Base-by-base conservation (phyloP, 2,888 invertebrate species). In the Rhagophthalmus giganteus region DNA sequence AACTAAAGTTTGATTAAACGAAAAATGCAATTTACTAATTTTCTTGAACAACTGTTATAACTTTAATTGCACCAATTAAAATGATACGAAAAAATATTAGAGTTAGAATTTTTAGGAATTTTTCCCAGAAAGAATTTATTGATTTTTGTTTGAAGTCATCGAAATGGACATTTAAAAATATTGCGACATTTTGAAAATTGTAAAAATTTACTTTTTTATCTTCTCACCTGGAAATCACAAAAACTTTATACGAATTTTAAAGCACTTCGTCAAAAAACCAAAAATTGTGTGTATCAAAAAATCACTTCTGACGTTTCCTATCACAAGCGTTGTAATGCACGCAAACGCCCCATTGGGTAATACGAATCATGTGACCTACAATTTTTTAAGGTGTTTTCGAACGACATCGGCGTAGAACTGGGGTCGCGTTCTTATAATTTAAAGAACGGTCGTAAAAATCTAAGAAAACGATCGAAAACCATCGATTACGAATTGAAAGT, bases 301-400 rank as follows among this genome's bases (percentile, higher is more conserved):
- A 42, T 50, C 42, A 44, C 50, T 50, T 41, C 50, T 44, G 44
- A 37, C 50, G 30, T 42, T 44, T 37, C 37, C 44, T 50, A 44
- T 42, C 50, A 55, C 61, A 49, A 61, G 53, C 65, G 65, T 67
- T 64, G 64, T 68, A 69, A 69, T 64, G 61, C 61, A 62, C 62
- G 60, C 61, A 44, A 53, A 44, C 33, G 40, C 47, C 53, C 52
- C 49, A 69, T 70, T 68, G 69, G 69, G 64, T 61, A 58, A 58
- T 55, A 28, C 59, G 13, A 30, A 53, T 59, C 69, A 68, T 66
- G 67, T 68, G 68, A 65, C 55, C 39, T 8, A 45, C 46, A 27
- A 38, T 35, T 25, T 37, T 54, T 34, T 7, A 6, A 1, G 2
- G 10, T 24, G 12, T 3, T 20, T 8, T 6, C 6, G 27, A n/a